Percentiles rank a stretch among this genome's conserved stretches.
Evolutionary conservation across 1,140 invertebrate species (phyloP).

Genomic region (Ostrea denselamellosa): DNA sequence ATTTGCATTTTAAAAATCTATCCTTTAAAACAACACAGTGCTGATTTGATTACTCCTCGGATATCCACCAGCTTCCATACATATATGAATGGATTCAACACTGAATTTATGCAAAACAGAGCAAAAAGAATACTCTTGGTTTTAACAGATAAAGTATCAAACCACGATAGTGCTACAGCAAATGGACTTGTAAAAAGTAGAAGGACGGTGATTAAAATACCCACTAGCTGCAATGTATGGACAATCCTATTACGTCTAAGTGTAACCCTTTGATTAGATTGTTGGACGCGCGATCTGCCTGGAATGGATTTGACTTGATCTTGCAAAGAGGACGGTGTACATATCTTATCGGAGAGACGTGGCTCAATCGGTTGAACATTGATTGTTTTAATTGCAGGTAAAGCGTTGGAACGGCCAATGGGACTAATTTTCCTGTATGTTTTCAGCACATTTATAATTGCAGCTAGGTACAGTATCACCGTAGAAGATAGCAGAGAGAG

Average conservation of each 20-base stretch:
- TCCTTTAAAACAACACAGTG: not conserved
- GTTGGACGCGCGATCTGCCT: not conserved
- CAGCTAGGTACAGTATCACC: not conserved
- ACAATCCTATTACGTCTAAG: not conserved
- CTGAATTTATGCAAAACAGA: not conserved
- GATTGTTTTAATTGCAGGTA: not conserved
- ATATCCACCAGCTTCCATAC: not conserved
- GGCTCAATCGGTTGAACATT: not conserved
- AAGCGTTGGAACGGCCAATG: not conserved
- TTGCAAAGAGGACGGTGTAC: too few species aligned
- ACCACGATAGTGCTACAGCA: not conserved
- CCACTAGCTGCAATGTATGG: not conserved
- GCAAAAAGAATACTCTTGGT: not conserved
- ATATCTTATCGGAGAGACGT: not conserved
- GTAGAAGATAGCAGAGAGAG: not conserved
- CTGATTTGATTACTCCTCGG: not conserved
- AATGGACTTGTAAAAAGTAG: not conserved
- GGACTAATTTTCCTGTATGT: not conserved
- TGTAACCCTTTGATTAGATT: not conserved
- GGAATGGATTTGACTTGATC: not conserved
- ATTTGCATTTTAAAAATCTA: too few species aligned
- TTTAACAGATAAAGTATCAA: not conserved
- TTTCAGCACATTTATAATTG: not conserved
- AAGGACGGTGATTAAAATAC: not conserved
- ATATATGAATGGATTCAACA: not conserved